Percentiles rank a stretch among this genome's conserved stretches.
phyloP scores from a whole-genome alignment of 1,140 invertebrate species.

The Achroia grisella region DNA sequence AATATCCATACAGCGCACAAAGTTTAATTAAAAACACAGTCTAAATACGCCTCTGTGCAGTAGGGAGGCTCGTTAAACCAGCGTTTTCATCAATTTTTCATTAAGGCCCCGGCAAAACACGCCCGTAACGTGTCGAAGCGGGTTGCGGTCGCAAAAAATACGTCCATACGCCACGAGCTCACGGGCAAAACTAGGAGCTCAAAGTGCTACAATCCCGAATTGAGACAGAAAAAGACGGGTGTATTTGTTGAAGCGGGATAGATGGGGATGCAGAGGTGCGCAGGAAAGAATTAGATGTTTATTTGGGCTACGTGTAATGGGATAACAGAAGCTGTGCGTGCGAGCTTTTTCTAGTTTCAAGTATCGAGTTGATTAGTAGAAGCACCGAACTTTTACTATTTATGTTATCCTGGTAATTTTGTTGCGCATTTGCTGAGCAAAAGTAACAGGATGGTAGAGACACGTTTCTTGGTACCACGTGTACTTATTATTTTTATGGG shows the following conservation, averaged over 20 bases:
- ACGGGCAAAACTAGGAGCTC: constrained; percentile 59
- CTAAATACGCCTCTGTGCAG: constrained; percentile 21
- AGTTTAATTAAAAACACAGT: constrained; percentile 40
- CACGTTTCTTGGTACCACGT: too few species aligned
- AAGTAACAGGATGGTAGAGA: background rate
- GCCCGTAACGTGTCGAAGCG: constrained; percentile 29
- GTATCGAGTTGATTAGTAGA: constrained; percentile 6
- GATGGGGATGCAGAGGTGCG: constrained; percentile 58
- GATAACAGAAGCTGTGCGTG: constrained; percentile 57
- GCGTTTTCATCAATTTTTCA: constrained; percentile 58
- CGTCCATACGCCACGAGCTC: constrained; percentile 37
- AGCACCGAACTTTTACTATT: background rate
- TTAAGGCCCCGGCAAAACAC: constrained; percentile 50
- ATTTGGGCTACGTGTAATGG: constrained; percentile 66
- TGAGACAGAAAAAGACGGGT: constrained; percentile 28
- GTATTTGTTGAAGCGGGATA: constrained; percentile 28
- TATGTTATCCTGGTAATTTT: constrained; percentile 8
- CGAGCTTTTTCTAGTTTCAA: constrained; percentile 41
- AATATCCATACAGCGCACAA: constrained; percentile 34
- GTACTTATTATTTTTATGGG: too few species aligned
- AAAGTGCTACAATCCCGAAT: constrained; percentile 42
- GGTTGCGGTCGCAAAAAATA: constrained; percentile 16
- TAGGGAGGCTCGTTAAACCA: constrained; percentile 30
- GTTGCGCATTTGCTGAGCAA: background rate
- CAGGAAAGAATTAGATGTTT: constrained; percentile 71